Conservation (phyloP, 2,797 vertebrate species). For the Mycteria americana region DNA sequence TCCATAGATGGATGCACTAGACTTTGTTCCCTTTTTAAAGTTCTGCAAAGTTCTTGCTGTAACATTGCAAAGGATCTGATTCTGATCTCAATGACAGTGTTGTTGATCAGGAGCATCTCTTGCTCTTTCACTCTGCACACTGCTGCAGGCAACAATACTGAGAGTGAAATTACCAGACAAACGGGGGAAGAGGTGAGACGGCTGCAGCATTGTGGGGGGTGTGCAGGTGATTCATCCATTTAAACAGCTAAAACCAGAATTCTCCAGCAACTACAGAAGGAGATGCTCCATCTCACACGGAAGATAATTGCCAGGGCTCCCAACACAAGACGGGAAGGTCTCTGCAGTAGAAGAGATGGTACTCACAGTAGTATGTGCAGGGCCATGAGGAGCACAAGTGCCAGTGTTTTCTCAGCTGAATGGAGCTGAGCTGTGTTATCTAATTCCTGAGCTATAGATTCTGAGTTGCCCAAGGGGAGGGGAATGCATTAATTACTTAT, state of each 20-base stretch:
- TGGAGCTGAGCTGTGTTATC: neutral
- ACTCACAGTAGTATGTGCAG: neutral
- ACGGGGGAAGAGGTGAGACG: neutral
- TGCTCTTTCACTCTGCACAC: neutral
- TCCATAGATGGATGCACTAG: neutral
- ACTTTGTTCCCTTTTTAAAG: neutral
- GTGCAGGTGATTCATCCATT: neutral
- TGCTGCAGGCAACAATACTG: neutral
- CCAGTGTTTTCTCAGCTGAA: neutral
- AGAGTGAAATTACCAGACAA: neutral
- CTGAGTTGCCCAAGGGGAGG: neutral
- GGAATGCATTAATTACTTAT: slow-evolving; percentile 51
- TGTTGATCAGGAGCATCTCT: neutral
- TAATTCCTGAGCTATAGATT: slow-evolving; percentile 4
- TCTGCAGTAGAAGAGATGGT: neutral
- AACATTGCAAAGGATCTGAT: neutral
- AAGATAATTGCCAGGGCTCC: neutral
- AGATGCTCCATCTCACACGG: neutral
- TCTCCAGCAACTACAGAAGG: neutral
- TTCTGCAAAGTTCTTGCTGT: neutral
- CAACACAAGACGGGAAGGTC: neutral
- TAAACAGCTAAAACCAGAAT: neutral
- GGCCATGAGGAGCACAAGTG: neutral
- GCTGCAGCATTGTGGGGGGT: neutral
- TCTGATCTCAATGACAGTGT: neutral